Percentiles rank a stretch among this genome's conserved stretches.
These are phyloP conservation scores for Oncorhynchus masou DNA, from an alignment of 2,113 vertebrate genomes.

Conservation along the genomic window DNA sequence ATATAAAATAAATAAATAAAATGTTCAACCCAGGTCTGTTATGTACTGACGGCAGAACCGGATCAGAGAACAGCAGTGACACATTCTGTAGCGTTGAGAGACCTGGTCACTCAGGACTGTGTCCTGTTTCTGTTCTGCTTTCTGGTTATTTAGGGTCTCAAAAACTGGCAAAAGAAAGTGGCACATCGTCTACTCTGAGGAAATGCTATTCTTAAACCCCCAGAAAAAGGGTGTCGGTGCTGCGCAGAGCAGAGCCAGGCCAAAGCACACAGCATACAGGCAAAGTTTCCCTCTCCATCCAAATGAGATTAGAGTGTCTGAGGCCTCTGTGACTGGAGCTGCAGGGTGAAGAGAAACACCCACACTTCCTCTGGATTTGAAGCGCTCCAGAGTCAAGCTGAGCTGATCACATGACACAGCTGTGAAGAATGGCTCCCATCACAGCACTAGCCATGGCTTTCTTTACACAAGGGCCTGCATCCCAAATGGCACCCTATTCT, in stretches of 20 bases:
- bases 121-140: conserved; percentile 21
- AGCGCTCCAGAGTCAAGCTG: neutral
- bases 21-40: too few relatives aligned
- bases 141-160: conserved; percentile 30
- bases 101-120: neutral
- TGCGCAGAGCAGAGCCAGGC: conserved; percentile 16
- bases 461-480: neutral
- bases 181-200: conserved; percentile 38
- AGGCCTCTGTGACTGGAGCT: neutral
- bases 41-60: too few relatives aligned
- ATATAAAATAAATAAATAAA: too few relatives aligned
- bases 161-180: conserved; percentile 41
- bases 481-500: too few relatives aligned
- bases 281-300: neutral
- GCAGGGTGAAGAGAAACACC: neutral
- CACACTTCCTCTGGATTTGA: neutral
- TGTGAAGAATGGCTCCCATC: neutral
- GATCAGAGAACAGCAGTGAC: too few relatives aligned
- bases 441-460: neutral
- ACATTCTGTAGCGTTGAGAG: too few relatives aligned
- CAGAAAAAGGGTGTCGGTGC: conserved; percentile 29
- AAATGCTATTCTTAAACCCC: conserved; percentile 43
- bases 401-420: neutral
- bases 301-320: conserved; percentile 1
- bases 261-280: conserved; percentile 15